Base-by-base conservation (phyloP, 1,140 invertebrate species). In the Drosophila mayri region DNA sequence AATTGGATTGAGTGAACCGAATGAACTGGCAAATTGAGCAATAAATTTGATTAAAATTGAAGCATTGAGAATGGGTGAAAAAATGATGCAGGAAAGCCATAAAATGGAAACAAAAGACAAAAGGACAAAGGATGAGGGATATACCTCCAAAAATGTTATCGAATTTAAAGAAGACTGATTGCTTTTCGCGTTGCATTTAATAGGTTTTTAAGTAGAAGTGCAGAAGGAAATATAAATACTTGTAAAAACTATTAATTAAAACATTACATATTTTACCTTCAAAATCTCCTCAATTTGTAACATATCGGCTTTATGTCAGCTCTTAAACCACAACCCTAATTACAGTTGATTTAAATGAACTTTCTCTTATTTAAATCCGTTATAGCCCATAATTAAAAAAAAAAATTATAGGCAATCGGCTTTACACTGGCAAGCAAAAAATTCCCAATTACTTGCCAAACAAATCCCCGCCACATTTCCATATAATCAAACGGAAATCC, bases 11-110 rank as follows among this genome's bases (percentile, higher is more conserved):
- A 77, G 75, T 67, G 73, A 70, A 47, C 50, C 63, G 57, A 62
- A 38, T 62, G 41, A 60, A 61, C 49, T 63, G 57, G 63, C 75
- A 77, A 78, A 78, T 78, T 78, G 76, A 78, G 75, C 76, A 78
- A 70, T 76, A 59, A 61, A 76, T 61, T 61, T 78, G 75, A 57
- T 75, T 70, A 61, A 76, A 67, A 76, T 67, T 41, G 55, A 30
- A 70, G 43, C 30, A 50, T 38, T 14, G 22, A 32, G 25, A 22
- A 43, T 38, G n/a, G 28, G 2, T n/a, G 43, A 12, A 49, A 49
- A 32, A 72, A 40, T 46, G 18, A 25, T 60, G 25, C 22, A 37
- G 35, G 11, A 4, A 25, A 43, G 28, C 32, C 14, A 22, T 55
- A 35, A 47, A 22, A 14, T 37, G 11, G 7, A 30, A 38, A 40